Evolutionary conservation across 2,797 vertebrate genomes (phyloP), one percentile per base, ranked within the genome.

Genomic region (Amazona ochrocephala): DNA sequence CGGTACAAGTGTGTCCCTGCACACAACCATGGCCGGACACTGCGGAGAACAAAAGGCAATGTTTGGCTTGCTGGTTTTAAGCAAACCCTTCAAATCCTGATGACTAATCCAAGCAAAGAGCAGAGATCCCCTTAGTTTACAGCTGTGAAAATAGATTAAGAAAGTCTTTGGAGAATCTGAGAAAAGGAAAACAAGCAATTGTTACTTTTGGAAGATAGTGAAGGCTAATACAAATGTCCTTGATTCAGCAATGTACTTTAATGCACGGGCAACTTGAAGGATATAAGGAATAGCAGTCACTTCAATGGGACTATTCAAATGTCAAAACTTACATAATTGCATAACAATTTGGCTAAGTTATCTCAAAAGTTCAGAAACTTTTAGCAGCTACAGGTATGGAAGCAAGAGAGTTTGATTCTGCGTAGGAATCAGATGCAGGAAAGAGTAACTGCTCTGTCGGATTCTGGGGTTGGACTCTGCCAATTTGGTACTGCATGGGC

Each of bases 1-100:
- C 0, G 0, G 48, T 1, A 41, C 0, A 1, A 83, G 60, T 0
- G 6, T 2, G 1, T 8, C 74, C 19, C 51, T 11, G 71, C 0
- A 1, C 62, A 68, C 16, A 37, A 2, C 41, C 67, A 54, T 0
- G 0, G 70, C 19, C 1, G 0, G 47, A 37, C 39, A 7, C 72
- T 10, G 34, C 0, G 0, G 32, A 54, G 29, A 71, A 10, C 61
- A 60, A 64, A 51, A 27, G 60, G 13, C 66, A 24, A 3, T 6
- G 67, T 76, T 62, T 65, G 2, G 21, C 54, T 30, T 17, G 39
- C n/a, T 75, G 71, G 19, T 4, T 39, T 70, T 19, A 34, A 54
- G 61, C 47, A 89, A 94, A 85, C 26, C 71, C 60, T 53, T 51
- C 56, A 58, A 42, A 47, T 29, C 41, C 53, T 9, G 29, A 62